A percentile compares a stretch with the other conserved stretches of the same genome.
Evolutionary conservation across 53 echinoderm and acorn worm species (phyloP).

Genomic region (Arbacia lixula): DNA sequence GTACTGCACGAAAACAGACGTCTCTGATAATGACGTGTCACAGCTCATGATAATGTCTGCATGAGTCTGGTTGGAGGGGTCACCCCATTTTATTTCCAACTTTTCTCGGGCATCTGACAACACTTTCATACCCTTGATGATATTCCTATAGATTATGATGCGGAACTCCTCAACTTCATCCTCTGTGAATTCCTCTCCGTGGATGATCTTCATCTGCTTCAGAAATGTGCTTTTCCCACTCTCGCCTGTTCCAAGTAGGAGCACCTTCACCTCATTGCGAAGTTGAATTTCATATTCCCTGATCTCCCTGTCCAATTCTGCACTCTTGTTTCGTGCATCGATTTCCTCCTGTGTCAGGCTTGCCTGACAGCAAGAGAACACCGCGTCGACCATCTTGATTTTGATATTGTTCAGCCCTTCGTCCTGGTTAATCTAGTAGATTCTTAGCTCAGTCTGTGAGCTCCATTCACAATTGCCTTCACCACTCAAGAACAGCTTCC

Average conservation of each 20-base stretch:
- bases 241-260: conserved; percentile 94
- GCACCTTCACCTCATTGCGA: conserved; percentile 90
- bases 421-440: too few relatives aligned
- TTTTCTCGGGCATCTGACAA: conserved; percentile 93
- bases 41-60: conserved; percentile 80
- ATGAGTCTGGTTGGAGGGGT: conserved; percentile 74
- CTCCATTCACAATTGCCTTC: too few relatives aligned
- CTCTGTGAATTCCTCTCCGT: conserved; percentile 88
- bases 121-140: conserved; percentile 98
- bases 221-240: conserved; percentile 99
- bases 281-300: conserved; percentile 80
- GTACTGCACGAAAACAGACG: conserved; percentile 78
- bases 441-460: too few relatives aligned
- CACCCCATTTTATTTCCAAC: conserved; percentile 93
- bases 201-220: conserved; percentile 99
- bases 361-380: conserved; percentile 90
- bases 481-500: too few relatives aligned
- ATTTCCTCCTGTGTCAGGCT: conserved; percentile 76
- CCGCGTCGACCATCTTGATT: conserved; percentile 90
- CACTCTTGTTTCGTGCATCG: conserved; percentile 70
- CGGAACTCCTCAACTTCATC: conserved; percentile 88
- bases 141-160: conserved; percentile 92
- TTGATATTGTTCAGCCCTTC: too few relatives aligned
- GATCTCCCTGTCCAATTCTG: conserved; percentile 87
- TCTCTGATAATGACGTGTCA: conserved; percentile 76